Percentiles rank a stretch among this genome's conserved stretches.
phyloP scores from a whole-genome alignment of 2,113 vertebrate species.

The Paracanthobrama guichenoti region DNA sequence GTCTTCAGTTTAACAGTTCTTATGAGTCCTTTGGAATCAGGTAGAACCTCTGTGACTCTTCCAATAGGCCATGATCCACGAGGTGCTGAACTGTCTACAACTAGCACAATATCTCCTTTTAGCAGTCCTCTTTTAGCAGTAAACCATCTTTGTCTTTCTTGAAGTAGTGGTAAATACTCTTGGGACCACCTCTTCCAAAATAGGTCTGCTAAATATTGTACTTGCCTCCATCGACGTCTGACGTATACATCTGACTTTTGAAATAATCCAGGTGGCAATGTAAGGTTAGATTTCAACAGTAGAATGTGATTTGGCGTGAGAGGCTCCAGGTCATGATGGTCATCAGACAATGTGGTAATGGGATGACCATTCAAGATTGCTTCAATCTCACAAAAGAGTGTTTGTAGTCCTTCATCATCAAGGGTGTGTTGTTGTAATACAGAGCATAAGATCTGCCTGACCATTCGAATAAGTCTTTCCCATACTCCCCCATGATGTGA shows the following conservation, averaged over 20 bases:
- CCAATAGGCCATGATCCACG: constrained; percentile 13
- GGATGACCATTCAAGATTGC: too few species aligned
- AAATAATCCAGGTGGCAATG: constrained; percentile 26
- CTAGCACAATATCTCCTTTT: constrained; percentile 31
- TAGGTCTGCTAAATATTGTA: constrained; percentile 5
- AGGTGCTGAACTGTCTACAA: constrained; percentile 31
- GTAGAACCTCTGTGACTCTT: background rate
- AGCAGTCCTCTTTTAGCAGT: background rate
- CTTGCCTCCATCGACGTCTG: constrained; percentile 26
- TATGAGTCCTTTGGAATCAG: background rate
- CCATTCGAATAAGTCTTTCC: background rate
- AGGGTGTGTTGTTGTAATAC: background rate
- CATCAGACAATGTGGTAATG: background rate
- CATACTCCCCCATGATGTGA: too few species aligned
- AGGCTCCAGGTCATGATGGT: constrained; percentile 35
- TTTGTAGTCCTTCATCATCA: background rate
- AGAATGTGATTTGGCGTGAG: constrained; percentile 42
- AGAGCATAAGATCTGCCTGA: background rate
- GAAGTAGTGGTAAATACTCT: background rate
- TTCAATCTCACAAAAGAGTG: too few species aligned
- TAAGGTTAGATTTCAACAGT: too few species aligned
- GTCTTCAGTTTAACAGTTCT: constrained; percentile 2
- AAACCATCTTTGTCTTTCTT: constrained; percentile 34
- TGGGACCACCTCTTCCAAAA: constrained; percentile 25
- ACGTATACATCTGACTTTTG: constrained; percentile 11